Evolutionary conservation across 2,888 invertebrate genomes (phyloP), one percentile per base, ranked within the genome.

Genomic region (Epinotia bilunana): DNA sequence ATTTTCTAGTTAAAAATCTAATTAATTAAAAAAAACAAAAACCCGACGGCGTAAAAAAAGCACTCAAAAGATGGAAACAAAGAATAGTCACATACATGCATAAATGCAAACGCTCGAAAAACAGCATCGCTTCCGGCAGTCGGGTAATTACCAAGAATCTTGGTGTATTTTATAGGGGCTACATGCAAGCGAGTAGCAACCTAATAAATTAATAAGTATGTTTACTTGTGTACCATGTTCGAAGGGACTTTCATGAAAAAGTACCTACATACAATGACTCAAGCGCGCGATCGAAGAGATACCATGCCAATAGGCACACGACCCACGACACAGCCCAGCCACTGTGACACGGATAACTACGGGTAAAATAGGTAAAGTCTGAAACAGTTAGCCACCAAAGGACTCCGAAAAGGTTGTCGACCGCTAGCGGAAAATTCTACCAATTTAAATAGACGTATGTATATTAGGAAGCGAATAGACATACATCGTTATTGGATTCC

Each of bases 341-440:
- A 28, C 33, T 33, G n/a, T 67, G 55, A 67, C 67, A 67, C 55
- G 4, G 18, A 67, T 68, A 68, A 55, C 39, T 39, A 39, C 20
- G 68, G 43, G 57, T 68, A 57, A 68, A 68, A 57, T 68, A 57
- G 43, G 68, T 23, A 43, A 57, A 58, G 20, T 43, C 57, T 57
- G 33, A 53, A 65, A 68, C 68, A 57, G 68, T 68, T 68, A 68
- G 57, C 39, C 67, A 20, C 65, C 20, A 67, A 68, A 58, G 57
- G 68, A 68, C 68, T 20, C 9, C 28, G 61, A 33, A 23, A 67
- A 68, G 68, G 68, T 68, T 43, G 20, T 7, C 11, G 57, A 20
- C 57, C 57, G 57, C 23, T 65, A 33, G 55, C 53, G 39, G 13
- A 57, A 57, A 57, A 43, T 68, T 18, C 18, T 55, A 20, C 20